phyloP scores from a whole-genome alignment of 1,140 invertebrate genomes.

The Schlechtendalia chinensis region DNA sequence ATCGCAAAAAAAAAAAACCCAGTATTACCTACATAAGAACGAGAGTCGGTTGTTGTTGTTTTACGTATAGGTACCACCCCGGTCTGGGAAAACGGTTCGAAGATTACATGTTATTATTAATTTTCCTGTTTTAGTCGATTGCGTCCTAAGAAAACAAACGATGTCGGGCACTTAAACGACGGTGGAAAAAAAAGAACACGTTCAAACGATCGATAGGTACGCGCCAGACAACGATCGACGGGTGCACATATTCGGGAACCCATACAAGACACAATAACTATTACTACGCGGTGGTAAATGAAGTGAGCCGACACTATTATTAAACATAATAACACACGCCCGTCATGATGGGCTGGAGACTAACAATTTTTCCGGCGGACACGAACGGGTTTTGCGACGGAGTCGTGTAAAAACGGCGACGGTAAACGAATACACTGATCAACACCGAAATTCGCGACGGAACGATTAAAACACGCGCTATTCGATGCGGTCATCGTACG shows the following conservation, averaged over 20 bases:
- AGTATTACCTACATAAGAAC: not conserved
- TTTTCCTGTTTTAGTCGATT: not conserved
- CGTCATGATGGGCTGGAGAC: not conserved
- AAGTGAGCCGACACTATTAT: not conserved
- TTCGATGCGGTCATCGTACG: not conserved
- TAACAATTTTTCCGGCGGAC: not conserved
- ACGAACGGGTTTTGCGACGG: not conserved
- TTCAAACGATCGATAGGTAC: not conserved
- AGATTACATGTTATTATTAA: constrained; percentile 2
- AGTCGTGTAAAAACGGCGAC: too few species aligned
- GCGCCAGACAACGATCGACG: too few species aligned
- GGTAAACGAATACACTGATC: too few species aligned
- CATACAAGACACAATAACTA: too few species aligned
- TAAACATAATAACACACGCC: constrained; percentile 8
- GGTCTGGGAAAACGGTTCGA: not conserved
- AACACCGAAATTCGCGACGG: not conserved
- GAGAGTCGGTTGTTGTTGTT: not conserved
- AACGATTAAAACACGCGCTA: not conserved
- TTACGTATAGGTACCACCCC: not conserved
- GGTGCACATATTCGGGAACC: too few species aligned
- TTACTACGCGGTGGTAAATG: not conserved
- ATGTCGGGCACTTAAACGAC: not conserved
- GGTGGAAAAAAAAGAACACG: not conserved
- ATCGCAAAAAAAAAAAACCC: constrained; percentile 25
- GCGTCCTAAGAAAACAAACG: not conserved